These are phyloP conservation scores for Tenebrosternarchus preto DNA, from an alignment of 2,113 vertebrate species.

Conservation along the genomic window DNA sequence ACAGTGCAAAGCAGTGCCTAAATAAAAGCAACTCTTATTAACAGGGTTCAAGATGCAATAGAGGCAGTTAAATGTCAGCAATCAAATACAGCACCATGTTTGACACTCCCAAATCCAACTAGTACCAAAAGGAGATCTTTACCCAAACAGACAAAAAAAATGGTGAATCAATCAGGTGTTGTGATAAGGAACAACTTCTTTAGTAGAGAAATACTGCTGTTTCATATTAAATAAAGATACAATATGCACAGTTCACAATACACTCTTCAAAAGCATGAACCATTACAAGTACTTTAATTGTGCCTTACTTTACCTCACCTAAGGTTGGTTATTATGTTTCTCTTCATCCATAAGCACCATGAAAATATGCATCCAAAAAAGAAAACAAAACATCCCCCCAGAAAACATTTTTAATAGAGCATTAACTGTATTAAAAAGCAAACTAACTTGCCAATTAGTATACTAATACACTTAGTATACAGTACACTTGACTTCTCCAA, in stretches of 20 bases:
- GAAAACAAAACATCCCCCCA: conserved; percentile 32
- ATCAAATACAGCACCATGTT: no score
- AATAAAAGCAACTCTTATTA: no score
- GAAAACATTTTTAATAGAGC: conserved; percentile 36
- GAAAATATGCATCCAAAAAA: conserved; percentile 14
- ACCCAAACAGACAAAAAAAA: no score
- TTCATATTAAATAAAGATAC: conserved; percentile 30
- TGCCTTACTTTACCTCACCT: background rate
- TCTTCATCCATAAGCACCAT: conserved; percentile 21
- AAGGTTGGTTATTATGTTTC: background rate
- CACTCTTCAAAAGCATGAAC: conserved; percentile 14
- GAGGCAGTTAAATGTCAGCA: no score
- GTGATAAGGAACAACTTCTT: background rate
- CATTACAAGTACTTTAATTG: background rate
- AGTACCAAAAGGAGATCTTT: no score
- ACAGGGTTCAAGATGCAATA: no score
- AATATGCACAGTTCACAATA: conserved; percentile 14
- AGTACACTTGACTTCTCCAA: conserved; percentile 14
- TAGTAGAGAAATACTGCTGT: conserved; percentile 10
- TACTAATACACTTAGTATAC: conserved; percentile 36
- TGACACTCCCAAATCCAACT: no score
- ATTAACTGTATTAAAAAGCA: conserved; percentile 37
- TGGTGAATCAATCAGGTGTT: no score
- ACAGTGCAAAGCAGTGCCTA: no score
- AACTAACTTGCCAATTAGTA: conserved; percentile 41